Base-by-base conservation (phyloP, 2,797 vertebrate species). In the Gymnoscopelus microlampas region DNA sequence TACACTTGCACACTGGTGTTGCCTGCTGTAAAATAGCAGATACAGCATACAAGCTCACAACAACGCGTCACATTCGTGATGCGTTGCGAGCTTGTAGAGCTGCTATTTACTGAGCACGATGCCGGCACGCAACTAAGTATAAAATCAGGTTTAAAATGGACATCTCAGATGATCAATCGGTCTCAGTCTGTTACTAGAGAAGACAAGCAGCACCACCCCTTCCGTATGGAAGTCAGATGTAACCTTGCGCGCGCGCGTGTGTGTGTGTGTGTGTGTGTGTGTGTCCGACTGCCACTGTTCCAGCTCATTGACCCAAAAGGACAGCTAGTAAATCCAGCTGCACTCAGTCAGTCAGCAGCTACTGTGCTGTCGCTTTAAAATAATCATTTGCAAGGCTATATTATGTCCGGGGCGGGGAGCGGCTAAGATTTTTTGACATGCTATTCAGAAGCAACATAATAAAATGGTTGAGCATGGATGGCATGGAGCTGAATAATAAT, bases 141-240 rank as follows among this genome's bases (percentile, higher is more conserved):
- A 8, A 39, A 39, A 39, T 8, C 35, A 39, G 35, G 4, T 7
- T 39, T 39, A 39, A 78, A 77, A 79, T 67, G 82, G 76, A 35
- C 49, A 56, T 51, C 58, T 73, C 67, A 48, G 7, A 73, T 83
- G 7, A 73, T 83, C 78, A 87, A 90, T 86, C 85, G 75, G 82
- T 88, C 32, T 87, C 86, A 89, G 11, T 51, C 51, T 47, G 71
- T 82, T 77, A 26, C 73, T 84, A 83, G 77, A 53, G 79, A 3
- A 1, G 48, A 73, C 50, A 39, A 68, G n/a, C 9, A 53, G 64
- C 64, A 73, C 57, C 67, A 57, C 15, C 24, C 48, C 56, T 79
- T 76, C 44, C 24, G 74, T 68, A 61, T 64, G 71, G 39, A 70
- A 71, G 60, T 57, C 48, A 70, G 39, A 73, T 51, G 71, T 13